Evolutionary conservation across 2,113 vertebrate genomes (phyloP).

Genomic region (Dipodomys merriami): DNA sequence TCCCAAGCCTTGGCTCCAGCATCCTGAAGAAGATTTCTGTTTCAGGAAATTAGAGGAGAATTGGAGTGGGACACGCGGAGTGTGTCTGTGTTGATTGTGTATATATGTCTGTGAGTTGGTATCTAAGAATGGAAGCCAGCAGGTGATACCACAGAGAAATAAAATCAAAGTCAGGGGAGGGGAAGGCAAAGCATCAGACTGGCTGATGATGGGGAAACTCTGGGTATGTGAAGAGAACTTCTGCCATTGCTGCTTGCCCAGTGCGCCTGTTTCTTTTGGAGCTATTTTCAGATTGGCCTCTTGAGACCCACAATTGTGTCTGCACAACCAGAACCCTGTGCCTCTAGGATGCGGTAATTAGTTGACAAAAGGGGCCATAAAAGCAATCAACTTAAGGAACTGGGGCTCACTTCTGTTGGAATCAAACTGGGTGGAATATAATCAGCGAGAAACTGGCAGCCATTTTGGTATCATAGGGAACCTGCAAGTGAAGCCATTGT

Average conservation of each 20-base stretch:
- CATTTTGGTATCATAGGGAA: neutral
- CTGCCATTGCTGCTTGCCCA: rapidly evolving
- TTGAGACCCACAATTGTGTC: neutral
- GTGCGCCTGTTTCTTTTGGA: neutral
- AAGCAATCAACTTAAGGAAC: neutral
- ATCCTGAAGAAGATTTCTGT: neutral
- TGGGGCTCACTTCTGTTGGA: neutral
- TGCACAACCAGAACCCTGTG: neutral
- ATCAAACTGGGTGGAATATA: neutral
- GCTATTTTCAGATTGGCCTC: neutral
- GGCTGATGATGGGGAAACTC: neutral
- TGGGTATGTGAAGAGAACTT: neutral
- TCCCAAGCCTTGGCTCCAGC: rapidly evolving
- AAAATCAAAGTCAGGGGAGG: neutral
- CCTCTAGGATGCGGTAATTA: neutral
- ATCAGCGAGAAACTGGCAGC: neutral
- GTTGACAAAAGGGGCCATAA: neutral
- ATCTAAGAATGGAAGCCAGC: neutral
- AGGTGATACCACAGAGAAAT: neutral
- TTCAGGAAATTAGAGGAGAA: neutral
- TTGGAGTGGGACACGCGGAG: too few relatives aligned
- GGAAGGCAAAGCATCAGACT: neutral
- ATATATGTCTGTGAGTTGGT: neutral
- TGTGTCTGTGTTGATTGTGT: neutral
- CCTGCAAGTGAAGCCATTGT: neutral